These are phyloP conservation scores for Polyploca ridens DNA, from an alignment of 2,888 invertebrate genomes.

Conservation along the genomic window DNA sequence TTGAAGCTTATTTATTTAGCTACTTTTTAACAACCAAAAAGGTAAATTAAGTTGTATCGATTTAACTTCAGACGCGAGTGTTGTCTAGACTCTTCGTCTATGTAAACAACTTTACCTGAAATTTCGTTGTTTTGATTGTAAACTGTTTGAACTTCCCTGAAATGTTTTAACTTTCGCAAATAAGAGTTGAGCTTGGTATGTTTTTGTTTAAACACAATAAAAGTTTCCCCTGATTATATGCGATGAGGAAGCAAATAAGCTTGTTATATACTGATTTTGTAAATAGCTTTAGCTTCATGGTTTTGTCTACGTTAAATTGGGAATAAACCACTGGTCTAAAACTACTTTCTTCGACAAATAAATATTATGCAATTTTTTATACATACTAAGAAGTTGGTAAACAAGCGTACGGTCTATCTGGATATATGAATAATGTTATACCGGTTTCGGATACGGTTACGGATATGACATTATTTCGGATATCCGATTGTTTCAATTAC, in stretches of 20 bases:
- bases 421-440: too few relatives aligned
- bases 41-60: not conserved
- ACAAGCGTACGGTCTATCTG: too few relatives aligned
- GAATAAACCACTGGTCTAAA: not conserved
- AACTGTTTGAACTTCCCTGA: not conserved
- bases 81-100: not conserved
- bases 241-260: not conserved
- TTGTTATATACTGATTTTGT: not conserved
- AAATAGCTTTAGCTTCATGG: not conserved
- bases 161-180: not conserved
- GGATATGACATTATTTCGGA: too few relatives aligned
- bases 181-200: not conserved
- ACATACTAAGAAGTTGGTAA: too few relatives aligned
- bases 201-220: not conserved
- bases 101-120: slow-evolving; percentile 3
- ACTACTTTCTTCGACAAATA: too few relatives aligned
- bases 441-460: too few relatives aligned
- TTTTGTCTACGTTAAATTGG: not conserved
- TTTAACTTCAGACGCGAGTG: not conserved
- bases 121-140: not conserved
- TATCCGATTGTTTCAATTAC: too few relatives aligned
- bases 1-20: too few relatives aligned
- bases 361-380: too few relatives aligned
- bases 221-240: not conserved
- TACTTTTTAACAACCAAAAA: too few relatives aligned